Percentiles rank a stretch among this genome's conserved stretches.
Conservation (phyloP, 2,113 vertebrate genomes). For the Pachypanchax playfairii region DNA sequence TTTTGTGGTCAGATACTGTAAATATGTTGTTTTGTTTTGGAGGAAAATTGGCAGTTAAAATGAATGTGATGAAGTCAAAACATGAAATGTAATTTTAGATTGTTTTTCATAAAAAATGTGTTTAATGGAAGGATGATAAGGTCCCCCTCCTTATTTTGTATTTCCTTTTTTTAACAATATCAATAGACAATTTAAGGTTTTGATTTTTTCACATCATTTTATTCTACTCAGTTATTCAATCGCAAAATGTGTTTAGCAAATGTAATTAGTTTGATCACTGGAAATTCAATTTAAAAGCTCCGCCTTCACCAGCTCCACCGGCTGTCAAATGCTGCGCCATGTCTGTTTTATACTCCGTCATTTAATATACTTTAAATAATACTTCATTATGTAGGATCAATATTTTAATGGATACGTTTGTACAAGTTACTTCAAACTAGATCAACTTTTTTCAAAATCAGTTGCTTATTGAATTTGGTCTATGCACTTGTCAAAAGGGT, state of each 20-base stretch:
- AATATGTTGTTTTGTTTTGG: conserved; percentile 17
- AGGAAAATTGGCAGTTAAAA: conserved; percentile 30
- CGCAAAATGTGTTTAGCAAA: conserved; percentile 5
- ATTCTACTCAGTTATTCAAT: not conserved
- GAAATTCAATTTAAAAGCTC: not conserved
- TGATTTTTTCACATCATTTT: not conserved
- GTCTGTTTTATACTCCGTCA: conserved; percentile 11
- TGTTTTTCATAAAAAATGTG: conserved; percentile 1
- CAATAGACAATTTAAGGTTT: too few relatives aligned
- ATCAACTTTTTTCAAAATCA: conserved; percentile 27
- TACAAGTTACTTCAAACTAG: conserved; percentile 50
- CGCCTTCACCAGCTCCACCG: not conserved
- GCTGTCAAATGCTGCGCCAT: not conserved
- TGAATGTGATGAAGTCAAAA: conserved; percentile 5
- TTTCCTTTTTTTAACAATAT: conserved; percentile 34
- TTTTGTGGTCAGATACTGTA: conserved; percentile 54
- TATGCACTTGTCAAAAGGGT: conserved; percentile 60
- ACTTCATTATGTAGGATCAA: conserved; percentile 7
- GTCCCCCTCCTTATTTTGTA: not conserved
- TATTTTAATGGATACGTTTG: conserved; percentile 39
- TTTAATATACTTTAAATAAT: conserved; percentile 2
- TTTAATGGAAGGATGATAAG: conserved; percentile 15
- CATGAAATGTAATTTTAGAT: conserved; percentile 13
- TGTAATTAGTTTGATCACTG: not conserved
- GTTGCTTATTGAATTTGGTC: conserved; percentile 46